A percentile compares a stretch with the other conserved stretches of the same genome.
These are phyloP conservation scores for Mobula hypostoma DNA, from an alignment of 2,113 vertebrate species.

Conservation along the genomic window DNA sequence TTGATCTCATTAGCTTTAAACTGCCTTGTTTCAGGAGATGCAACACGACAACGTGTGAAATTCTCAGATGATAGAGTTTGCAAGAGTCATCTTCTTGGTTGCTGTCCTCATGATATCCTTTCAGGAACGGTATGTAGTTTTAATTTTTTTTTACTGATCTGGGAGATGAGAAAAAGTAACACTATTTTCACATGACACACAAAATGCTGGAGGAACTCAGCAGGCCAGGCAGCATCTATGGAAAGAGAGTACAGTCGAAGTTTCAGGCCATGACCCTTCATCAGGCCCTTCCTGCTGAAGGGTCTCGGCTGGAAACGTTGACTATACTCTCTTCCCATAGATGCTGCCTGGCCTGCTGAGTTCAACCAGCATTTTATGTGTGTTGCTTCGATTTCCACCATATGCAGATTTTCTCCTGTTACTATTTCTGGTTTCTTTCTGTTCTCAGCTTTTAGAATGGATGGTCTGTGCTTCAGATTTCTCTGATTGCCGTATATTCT, in stretches of 20 bases:
- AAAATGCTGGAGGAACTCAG: background rate
- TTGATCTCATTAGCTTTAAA: slow-evolving; percentile 23
- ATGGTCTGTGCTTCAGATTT: background rate
- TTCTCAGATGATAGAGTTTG: slow-evolving; percentile 95
- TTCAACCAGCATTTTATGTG: too few relatives aligned
- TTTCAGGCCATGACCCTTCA: too few relatives aligned
- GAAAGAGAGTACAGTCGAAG: too few relatives aligned
- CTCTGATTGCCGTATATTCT: background rate
- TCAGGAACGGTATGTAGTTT: slow-evolving; percentile 84
- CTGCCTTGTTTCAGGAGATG: slow-evolving; percentile 70
- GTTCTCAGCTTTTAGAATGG: background rate
- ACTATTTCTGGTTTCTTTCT: background rate
- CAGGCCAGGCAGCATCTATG: too few relatives aligned
- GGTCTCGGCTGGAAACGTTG: too few relatives aligned
- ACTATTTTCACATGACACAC: background rate
- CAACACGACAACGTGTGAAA: slow-evolving; percentile 93
- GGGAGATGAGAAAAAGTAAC: background rate
- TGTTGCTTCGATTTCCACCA: too few relatives aligned
- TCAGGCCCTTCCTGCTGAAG: too few relatives aligned
- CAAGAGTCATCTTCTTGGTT: slow-evolving; percentile 97
- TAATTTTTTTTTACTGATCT: background rate
- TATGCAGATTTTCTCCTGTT: too few relatives aligned
- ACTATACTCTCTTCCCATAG: too few relatives aligned
- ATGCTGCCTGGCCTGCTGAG: too few relatives aligned
- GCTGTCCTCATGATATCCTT: slow-evolving; percentile 94